Percentiles rank a stretch among this genome's conserved stretches.
Conservation (phyloP, 2,888 invertebrate genomes). For the Stratiomys singularior region DNA sequence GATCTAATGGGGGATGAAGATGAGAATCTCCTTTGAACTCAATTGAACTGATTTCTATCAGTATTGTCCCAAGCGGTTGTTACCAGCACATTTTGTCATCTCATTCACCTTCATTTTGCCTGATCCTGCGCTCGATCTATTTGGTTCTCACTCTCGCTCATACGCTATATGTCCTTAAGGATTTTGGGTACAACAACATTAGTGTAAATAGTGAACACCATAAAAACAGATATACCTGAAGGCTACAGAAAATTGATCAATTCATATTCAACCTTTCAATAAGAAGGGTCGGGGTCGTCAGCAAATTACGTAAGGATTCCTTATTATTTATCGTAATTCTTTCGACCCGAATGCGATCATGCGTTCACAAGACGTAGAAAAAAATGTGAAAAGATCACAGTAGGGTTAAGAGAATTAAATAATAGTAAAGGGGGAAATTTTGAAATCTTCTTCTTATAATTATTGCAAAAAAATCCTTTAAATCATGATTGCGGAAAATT, state of each 20-base stretch:
- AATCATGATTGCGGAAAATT: too few relatives aligned
- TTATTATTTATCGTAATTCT: conserved; percentile 6
- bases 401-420: background rate
- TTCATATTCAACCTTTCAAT: background rate
- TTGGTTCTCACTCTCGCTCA: too few relatives aligned
- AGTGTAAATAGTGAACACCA: too few relatives aligned
- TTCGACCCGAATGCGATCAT: background rate
- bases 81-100: background rate
- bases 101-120: background rate
- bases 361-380: background rate
- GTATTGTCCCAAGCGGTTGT: background rate
- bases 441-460: too few relatives aligned
- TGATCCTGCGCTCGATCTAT: too few relatives aligned
- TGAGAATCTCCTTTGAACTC: conserved; percentile 38
- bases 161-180: too few relatives aligned
- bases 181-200: too few relatives aligned
- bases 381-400: background rate
- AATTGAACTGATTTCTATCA: conserved; percentile 27
- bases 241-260: conserved; percentile 4
- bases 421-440: too few relatives aligned
- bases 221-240: background rate
- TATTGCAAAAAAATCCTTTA: too few relatives aligned
- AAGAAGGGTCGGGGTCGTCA: conserved; percentile 17
- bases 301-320: conserved; percentile 24
- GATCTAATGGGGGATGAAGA: conserved; percentile 32